Percentiles rank a stretch among this genome's conserved stretches.
Evolutionary conservation across 2,113 vertebrate species (phyloP).

Genomic region (Alosa alosa): DNA sequence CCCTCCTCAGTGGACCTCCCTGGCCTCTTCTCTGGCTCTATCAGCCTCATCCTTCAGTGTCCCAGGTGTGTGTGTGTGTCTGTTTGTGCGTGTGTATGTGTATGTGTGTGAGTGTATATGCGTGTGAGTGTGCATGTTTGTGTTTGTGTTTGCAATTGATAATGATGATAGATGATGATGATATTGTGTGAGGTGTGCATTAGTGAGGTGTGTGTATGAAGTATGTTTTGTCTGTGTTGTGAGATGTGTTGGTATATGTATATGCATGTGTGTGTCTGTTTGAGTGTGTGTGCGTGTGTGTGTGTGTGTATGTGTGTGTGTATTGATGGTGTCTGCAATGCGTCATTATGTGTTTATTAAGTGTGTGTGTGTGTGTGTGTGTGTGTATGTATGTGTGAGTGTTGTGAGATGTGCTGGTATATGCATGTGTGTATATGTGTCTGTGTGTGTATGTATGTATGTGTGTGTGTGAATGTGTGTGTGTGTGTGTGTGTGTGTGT

Average conservation of each 20-base stretch:
- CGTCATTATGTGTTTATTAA: too few species aligned
- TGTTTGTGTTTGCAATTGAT: too few species aligned
- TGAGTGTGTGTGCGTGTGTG: not conserved
- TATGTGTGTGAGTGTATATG: not conserved
- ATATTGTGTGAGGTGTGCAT: not conserved
- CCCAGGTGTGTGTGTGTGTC: conserved; percentile 9
- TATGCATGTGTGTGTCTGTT: not conserved
- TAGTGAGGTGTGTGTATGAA: not conserved
- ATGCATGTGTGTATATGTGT: too few species aligned
- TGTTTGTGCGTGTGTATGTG: not conserved
- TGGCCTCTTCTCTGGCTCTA: not conserved
- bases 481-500: too few species aligned
- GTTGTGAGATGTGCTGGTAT: too few species aligned
- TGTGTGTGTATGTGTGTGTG: not conserved
- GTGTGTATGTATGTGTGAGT: too few species aligned
- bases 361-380: too few species aligned
- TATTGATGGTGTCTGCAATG: too few species aligned
- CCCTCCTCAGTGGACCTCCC: too few species aligned
- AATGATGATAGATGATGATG: too few species aligned
- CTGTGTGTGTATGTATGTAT: too few species aligned
- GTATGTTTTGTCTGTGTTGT: not conserved
- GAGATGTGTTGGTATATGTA: not conserved
- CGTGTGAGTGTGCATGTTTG: not conserved
- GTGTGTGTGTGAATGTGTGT: too few species aligned
- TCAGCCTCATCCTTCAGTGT: not conserved